Evolutionary conservation across 2,888 invertebrate species (phyloP).

Genomic region (Chaitophorus viminalis): DNA sequence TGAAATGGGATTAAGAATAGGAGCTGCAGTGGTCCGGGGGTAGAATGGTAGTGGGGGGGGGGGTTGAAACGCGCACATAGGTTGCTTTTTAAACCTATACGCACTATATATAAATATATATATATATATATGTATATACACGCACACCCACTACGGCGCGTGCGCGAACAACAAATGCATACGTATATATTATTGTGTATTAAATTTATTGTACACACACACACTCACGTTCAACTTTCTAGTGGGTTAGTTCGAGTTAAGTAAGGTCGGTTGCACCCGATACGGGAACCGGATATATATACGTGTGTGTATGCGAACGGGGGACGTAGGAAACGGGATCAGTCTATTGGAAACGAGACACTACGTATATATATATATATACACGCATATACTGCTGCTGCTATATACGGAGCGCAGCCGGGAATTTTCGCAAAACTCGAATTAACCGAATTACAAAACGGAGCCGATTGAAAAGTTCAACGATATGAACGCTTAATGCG

Average conservation of each 20-base stretch:
- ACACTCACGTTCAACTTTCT: slow-evolving; percentile 47
- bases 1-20: slow-evolving; percentile 58
- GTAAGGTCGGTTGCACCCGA: slow-evolving; percentile 54
- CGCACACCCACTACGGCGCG: background rate
- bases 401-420: background rate
- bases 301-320: background rate
- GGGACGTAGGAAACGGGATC: slow-evolving; percentile 30
- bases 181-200: background rate
- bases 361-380: no score
- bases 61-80: background rate
- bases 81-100: slow-evolving; percentile 56
- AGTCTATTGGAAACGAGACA: slow-evolving; percentile 59
- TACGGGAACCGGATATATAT: slow-evolving; percentile 34
- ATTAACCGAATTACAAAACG: slow-evolving; percentile 54
- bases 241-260: slow-evolving; percentile 58
- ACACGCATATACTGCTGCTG: background rate
- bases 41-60: background rate
- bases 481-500: slow-evolving; percentile 36
- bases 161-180: background rate
- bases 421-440: slow-evolving; percentile 54
- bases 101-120: no score
- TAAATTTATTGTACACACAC: background rate
- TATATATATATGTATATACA: no score
- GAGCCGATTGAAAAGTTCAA: slow-evolving; percentile 59
- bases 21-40: no score